Evolutionary conservation across 2,888 invertebrate species (phyloP), one percentile per base, ranked within the genome.

Genomic region (Oligia latruncula): DNA sequence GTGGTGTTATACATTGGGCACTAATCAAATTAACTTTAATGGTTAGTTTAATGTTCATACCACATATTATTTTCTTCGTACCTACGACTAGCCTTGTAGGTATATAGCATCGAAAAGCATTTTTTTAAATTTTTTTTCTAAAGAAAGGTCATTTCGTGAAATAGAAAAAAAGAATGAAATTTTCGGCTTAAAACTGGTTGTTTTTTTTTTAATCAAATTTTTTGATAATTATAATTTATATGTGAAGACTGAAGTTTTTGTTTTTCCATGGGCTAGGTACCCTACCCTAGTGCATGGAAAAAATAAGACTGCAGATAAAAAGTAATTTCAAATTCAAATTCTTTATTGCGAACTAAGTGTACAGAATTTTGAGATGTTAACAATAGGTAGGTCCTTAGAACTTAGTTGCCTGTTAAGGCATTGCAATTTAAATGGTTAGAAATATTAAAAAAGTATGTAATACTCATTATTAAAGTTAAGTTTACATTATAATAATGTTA

Each of bases 1-100:
- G 78, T 88, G 81, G 90, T 92, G 88, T 87, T 90, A 74, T 90
- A 87, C 87, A 93, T 64, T 62, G 55, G 60, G n/a, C 20, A 58
- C 5, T 72, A 67, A 71, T 64, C 40, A 68, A 82, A 71, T 58
- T 23, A 43, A 66, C 1, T 60, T 4, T 15, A 43, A 23, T 67
- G 23, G 5, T 29, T 20, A 6, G 9, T 15, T 29, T 40, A 15
- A 49, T 58, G 46, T 49, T 40, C 13, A 40, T 0, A 43, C 20
- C 13, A 55, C 15, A 74, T 43, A 3, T 52, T 17, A 55, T 8
- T 29, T 15, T 29, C 13, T 43, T 35, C 23, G 4, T 29, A 20
- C 20, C 11, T 29, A 15, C 4, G n/a, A 13, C 62, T 29, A 11
- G 58, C 9, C 9, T 23, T 58, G 2, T 58, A 8, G 55, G 20